Conservation (phyloP, 2,888 invertebrate genomes). For the Lacanobia wlatinum region DNA sequence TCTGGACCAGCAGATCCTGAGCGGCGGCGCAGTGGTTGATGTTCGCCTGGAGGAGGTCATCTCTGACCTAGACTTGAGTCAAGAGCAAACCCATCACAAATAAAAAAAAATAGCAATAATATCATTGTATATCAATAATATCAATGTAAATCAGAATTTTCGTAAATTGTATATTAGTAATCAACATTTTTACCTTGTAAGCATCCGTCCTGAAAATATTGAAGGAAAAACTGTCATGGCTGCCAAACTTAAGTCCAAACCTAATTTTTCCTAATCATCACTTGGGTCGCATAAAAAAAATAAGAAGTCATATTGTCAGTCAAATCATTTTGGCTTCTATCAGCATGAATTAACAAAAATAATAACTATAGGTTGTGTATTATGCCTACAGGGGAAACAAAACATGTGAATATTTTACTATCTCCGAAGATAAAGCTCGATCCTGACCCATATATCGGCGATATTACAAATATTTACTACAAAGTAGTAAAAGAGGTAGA, state of each 20-base stretch:
- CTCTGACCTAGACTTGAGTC: too few relatives aligned
- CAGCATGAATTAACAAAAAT: constrained; percentile 18
- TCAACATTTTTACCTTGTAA: too few relatives aligned
- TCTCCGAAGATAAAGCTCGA: constrained; percentile 38
- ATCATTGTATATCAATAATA: too few relatives aligned
- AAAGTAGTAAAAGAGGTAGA: constrained; percentile 13
- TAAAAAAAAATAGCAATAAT: too few relatives aligned
- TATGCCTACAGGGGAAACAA: constrained; percentile 38
- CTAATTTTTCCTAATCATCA: neutral
- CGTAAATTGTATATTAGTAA: too few relatives aligned
- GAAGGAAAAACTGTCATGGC: too few relatives aligned
- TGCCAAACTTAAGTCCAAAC: neutral
- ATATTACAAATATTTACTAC: constrained; percentile 48
- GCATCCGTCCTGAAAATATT: too few relatives aligned
- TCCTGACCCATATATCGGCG: constrained; percentile 52
- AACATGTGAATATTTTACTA: constrained; percentile 29
- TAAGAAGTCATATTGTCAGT: neutral
- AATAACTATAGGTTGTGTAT: neutral
- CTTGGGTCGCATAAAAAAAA: neutral
- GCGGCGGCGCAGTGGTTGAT: too few relatives aligned
- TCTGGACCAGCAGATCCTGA: too few relatives aligned
- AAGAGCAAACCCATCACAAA: too few relatives aligned
- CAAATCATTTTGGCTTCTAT: neutral
- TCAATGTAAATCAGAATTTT: too few relatives aligned
- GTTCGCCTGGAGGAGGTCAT: too few relatives aligned